These are phyloP conservation scores for Beaufortia kweichowensis DNA, from an alignment of 2,113 vertebrate genomes.

Conservation along the genomic window DNA sequence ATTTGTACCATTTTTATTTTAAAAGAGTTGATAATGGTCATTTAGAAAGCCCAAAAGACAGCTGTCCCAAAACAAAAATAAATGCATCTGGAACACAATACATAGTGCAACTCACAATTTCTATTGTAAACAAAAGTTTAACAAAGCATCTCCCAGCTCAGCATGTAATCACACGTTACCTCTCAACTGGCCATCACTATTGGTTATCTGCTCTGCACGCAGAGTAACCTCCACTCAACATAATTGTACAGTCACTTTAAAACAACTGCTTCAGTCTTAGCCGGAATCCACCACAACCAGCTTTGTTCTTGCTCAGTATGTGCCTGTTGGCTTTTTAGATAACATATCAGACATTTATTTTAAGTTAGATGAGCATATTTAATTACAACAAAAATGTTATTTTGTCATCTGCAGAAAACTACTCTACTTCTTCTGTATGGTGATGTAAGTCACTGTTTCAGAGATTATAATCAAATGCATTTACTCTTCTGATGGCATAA, in stretches of 20 bases:
- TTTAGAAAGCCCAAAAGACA: not conserved
- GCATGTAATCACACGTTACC: conserved; percentile 70
- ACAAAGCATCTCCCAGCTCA: conserved; percentile 46
- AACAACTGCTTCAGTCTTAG: conserved; percentile 66
- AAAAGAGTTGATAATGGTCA: conserved; percentile 5
- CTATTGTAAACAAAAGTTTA: conserved; percentile 28
- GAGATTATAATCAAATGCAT: no score
- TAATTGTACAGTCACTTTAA: conserved; percentile 74
- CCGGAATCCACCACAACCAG: conserved; percentile 55
- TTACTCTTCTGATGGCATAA: not conserved
- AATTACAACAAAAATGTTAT: conserved; percentile 12
- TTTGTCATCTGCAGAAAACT: not conserved
- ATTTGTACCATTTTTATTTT: no score
- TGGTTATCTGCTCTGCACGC: conserved; percentile 52
- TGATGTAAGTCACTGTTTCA: not conserved
- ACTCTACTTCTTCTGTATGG: not conserved
- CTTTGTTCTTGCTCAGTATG: not conserved
- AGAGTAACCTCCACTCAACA: conserved; percentile 62
- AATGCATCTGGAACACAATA: conserved; percentile 3
- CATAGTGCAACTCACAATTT: conserved; percentile 2
- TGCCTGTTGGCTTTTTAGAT: not conserved
- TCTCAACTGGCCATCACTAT: conserved; percentile 4
- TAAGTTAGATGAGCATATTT: not conserved
- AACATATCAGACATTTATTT: conserved; percentile 7
- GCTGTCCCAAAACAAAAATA: not conserved